Percentiles rank a stretch among this genome's conserved stretches.
phyloP scores from a whole-genome alignment of 2,888 invertebrate genomes.

The Calameuta idolon region DNA sequence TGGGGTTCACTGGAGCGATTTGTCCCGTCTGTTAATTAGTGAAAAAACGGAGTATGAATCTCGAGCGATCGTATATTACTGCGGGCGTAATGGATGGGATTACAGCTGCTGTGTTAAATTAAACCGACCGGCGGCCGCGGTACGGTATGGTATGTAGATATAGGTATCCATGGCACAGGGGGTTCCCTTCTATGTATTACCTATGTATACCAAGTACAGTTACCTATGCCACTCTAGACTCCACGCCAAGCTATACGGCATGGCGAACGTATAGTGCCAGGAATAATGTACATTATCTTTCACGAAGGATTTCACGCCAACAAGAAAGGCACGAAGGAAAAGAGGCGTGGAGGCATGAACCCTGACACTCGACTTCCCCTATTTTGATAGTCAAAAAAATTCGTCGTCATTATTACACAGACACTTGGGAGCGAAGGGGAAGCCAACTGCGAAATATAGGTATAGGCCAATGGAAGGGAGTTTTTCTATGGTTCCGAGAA shows the following conservation, averaged over 20 bases:
- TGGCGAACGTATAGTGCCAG: background rate
- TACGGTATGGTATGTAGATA: constrained; percentile 58
- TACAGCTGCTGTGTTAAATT: constrained; percentile 68
- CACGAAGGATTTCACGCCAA: background rate
- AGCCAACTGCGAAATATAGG: background rate
- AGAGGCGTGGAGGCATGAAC: background rate
- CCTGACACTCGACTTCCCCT: background rate
- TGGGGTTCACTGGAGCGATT: constrained; percentile 64
- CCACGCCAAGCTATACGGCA: background rate
- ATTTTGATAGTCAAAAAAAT: background rate
- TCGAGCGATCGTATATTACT: constrained; percentile 68
- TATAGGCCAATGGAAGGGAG: background rate
- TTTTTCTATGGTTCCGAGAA: background rate
- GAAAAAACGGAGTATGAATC: constrained; percentile 68
- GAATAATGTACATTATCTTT: background rate
- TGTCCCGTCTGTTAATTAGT: constrained; percentile 69
- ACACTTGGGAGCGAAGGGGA: background rate
- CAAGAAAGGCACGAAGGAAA: background rate
- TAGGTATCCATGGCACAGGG: constrained; percentile 51
- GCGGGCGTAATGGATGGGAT: constrained; percentile 67
- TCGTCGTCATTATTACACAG: background rate
- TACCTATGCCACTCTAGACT: constrained; percentile 36
- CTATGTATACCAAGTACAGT: constrained; percentile 49
- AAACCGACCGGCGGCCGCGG: constrained; percentile 63
- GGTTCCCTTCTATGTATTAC: constrained; percentile 50